phyloP scores from a whole-genome alignment of 2,113 vertebrate species.

The Oryctolagus cuniculus region DNA sequence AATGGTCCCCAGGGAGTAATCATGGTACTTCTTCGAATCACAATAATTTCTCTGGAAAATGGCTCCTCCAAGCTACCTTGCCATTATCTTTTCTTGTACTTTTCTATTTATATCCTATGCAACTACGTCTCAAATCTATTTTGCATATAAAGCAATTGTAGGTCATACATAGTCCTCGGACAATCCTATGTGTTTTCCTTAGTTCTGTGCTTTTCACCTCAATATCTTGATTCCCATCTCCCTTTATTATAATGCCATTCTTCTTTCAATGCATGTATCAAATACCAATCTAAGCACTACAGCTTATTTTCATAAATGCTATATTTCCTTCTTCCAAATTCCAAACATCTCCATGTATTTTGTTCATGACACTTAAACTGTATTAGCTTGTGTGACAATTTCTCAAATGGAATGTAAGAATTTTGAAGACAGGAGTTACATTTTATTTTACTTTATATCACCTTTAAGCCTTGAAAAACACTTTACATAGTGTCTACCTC shows the following conservation, averaged over 20 bases:
- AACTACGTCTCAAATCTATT: neutral
- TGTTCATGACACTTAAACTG: neutral
- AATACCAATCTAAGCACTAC: neutral
- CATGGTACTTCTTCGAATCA: neutral
- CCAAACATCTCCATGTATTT: neutral
- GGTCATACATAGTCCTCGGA: neutral
- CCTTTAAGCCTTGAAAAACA: neutral
- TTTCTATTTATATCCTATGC: neutral
- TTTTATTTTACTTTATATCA: neutral
- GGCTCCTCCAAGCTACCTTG: neutral
- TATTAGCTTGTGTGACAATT: neutral
- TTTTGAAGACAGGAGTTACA: neutral
- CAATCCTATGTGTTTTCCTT: neutral
- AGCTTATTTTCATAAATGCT: slow-evolving; percentile 36
- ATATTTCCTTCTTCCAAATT: neutral
- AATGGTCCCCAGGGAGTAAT: neutral
- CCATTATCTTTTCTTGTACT: slow-evolving; percentile 6
- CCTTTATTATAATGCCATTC: neutral
- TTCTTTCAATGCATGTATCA: neutral
- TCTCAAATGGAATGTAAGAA: neutral
- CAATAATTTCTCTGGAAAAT: neutral
- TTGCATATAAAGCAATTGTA: neutral
- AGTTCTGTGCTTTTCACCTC: neutral
- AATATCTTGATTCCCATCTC: neutral
- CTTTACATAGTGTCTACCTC: neutral